Conservation (phyloP, 2,113 vertebrate species). For the Festucalex cinctus region DNA sequence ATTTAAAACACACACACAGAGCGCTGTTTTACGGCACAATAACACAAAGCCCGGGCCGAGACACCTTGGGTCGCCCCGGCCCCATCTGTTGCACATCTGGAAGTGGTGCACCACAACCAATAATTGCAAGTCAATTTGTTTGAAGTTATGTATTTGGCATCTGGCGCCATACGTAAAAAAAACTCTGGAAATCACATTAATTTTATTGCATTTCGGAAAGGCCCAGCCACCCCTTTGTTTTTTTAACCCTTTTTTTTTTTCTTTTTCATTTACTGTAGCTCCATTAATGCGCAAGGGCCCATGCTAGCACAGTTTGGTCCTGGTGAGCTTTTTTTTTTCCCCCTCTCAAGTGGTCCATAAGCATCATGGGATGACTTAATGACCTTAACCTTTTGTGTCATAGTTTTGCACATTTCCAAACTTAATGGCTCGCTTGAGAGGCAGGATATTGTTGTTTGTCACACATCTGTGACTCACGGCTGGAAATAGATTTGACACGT, state of each 20-base stretch:
- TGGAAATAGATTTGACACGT: slow-evolving; percentile 69
- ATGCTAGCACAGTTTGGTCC: background rate
- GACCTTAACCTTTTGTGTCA: background rate
- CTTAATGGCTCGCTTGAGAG: slow-evolving; percentile 53
- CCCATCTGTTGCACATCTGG: slow-evolving; percentile 81
- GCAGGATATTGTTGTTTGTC: slow-evolving; percentile 66
- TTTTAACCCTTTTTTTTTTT: slow-evolving; percentile 16
- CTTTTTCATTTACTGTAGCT: background rate
- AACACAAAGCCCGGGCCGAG: slow-evolving; percentile 38
- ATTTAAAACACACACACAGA: slow-evolving; percentile 7
- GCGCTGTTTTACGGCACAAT: slow-evolving; percentile 12
- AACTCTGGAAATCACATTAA: slow-evolving; percentile 75
- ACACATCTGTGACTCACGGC: slow-evolving; percentile 57
- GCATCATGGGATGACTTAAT: slow-evolving; percentile 44
- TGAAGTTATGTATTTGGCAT: slow-evolving; percentile 82
- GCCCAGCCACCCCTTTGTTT: slow-evolving; percentile 51
- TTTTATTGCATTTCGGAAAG: slow-evolving; percentile 70
- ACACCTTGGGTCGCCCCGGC: slow-evolving; percentile 66
- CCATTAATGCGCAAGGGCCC: background rate
- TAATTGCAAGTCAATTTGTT: slow-evolving; percentile 84
- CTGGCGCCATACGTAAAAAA: slow-evolving; percentile 72
- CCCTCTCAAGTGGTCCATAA: slow-evolving; percentile 15
- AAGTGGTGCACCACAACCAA: slow-evolving; percentile 69
- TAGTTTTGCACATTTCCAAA: slow-evolving; percentile 51
- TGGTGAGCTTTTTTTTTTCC: background rate